These are phyloP conservation scores for Danio albolineatus DNA, from an alignment of 2,797 vertebrate species.

Conservation along the genomic window DNA sequence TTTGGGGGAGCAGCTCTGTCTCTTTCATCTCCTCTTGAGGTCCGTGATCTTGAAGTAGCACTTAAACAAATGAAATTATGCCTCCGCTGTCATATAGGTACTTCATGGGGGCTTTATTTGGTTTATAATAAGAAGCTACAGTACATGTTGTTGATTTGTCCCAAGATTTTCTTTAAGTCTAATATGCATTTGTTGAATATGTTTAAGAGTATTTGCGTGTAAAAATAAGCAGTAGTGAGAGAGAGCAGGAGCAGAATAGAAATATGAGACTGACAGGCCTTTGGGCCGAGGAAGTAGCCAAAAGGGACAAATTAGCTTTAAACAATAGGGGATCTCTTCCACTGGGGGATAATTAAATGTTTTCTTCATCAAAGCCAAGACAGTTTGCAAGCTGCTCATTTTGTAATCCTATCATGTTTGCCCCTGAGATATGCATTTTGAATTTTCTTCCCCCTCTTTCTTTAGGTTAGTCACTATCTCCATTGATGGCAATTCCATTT, in stretches of 20 bases:
- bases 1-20: constrained; percentile 73
- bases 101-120: constrained; percentile 7
- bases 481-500: constrained; percentile 81
- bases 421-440: constrained; percentile 82
- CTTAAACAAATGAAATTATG: constrained; percentile 85
- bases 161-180: constrained; percentile 26
- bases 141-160: constrained; percentile 29
- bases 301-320: constrained; percentile 91
- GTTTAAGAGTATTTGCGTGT: background rate
- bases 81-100: constrained; percentile 49
- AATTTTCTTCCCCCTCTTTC: constrained; percentile 71
- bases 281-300: constrained; percentile 84
- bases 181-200: constrained; percentile 49
- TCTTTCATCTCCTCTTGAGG: constrained; percentile 82
- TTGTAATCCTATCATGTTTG: constrained; percentile 91
- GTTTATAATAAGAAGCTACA: background rate
- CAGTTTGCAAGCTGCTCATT: constrained; percentile 94
- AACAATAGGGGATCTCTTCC: constrained; percentile 90
- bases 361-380: constrained; percentile 90
- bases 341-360: constrained; percentile 90
- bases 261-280: constrained; percentile 82
- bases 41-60: constrained; percentile 78
- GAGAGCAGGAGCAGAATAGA: constrained; percentile 73
- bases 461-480: constrained; percentile 72
- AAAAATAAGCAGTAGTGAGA: constrained; percentile 49